Conservation (phyloP, 2,797 vertebrate genomes). For the Tragelaphus oryx region DNA sequence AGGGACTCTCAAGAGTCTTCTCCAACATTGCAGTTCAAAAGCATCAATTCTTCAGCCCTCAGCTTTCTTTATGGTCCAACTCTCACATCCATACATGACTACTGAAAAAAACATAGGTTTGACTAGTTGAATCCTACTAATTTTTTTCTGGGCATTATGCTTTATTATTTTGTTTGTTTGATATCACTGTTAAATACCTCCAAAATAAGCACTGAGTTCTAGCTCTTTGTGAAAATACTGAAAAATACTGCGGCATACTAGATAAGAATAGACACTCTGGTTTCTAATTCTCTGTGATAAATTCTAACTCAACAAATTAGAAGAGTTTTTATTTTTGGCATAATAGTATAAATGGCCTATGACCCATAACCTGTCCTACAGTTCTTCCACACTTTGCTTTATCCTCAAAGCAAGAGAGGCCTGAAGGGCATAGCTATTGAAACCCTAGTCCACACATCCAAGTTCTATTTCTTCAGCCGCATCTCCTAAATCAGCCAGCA, state of each 20-base stretch:
- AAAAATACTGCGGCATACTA: neutral
- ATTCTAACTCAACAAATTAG: neutral
- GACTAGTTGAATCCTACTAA: neutral
- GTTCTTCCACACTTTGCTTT: neutral
- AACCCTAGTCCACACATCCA: neutral
- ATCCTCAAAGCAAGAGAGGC: neutral
- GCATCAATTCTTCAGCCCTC: neutral
- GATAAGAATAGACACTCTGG: neutral
- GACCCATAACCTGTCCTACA: neutral
- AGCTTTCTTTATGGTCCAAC: neutral
- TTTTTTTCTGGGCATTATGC: neutral
- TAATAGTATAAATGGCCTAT: neutral
- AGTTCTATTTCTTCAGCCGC: neutral
- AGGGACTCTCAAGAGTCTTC: neutral
- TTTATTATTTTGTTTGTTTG: neutral
- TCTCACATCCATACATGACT: neutral
- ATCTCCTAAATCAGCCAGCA: neutral
- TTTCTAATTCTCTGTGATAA: neutral
- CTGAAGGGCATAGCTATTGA: neutral
- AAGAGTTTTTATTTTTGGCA: neutral
- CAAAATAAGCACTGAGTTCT: neutral
- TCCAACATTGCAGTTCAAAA: neutral
- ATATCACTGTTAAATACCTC: neutral
- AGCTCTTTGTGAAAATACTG: neutral
- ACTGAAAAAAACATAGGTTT: neutral